These are phyloP conservation scores for Craterocephalus amniculus DNA, from an alignment of 2,797 vertebrate genomes.

Conservation along the genomic window DNA sequence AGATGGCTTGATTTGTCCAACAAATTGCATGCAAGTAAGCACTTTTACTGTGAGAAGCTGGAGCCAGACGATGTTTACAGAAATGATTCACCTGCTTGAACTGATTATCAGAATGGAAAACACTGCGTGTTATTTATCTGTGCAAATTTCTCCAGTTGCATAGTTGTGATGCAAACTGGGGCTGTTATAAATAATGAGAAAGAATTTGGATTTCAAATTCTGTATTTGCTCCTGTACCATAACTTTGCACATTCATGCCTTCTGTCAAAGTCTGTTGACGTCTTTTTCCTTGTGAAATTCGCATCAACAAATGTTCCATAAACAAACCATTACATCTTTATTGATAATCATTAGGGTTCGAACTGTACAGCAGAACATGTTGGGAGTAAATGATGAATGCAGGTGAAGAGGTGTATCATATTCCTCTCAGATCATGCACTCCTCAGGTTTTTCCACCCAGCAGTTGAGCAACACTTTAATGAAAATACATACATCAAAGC, in stretches of 20 bases:
- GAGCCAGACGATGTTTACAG: background rate
- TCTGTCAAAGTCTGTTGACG: background rate
- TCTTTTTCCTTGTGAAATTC: background rate
- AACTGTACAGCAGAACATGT: background rate
- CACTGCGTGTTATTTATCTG: background rate
- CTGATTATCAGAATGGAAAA: background rate
- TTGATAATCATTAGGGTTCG: background rate
- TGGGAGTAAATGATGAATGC: slow-evolving; percentile 9
- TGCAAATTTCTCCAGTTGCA: background rate
- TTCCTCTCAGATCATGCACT: background rate
- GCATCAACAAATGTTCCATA: background rate
- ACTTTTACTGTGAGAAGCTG: background rate
- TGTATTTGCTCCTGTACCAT: background rate
- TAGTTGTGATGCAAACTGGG: background rate
- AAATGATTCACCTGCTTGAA: background rate
- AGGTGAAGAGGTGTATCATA: slow-evolving; percentile 25
- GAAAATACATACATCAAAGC: slow-evolving; percentile 23
- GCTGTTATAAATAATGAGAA: background rate
- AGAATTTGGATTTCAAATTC: background rate
- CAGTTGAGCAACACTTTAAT: slow-evolving; percentile 1
- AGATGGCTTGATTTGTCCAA: background rate
- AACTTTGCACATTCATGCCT: background rate
- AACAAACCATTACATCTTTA: background rate
- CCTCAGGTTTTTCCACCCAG: slow-evolving; percentile 4
- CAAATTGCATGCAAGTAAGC: background rate